phyloP scores from a whole-genome alignment of 2,113 vertebrate species.

The Nibea albiflora region DNA sequence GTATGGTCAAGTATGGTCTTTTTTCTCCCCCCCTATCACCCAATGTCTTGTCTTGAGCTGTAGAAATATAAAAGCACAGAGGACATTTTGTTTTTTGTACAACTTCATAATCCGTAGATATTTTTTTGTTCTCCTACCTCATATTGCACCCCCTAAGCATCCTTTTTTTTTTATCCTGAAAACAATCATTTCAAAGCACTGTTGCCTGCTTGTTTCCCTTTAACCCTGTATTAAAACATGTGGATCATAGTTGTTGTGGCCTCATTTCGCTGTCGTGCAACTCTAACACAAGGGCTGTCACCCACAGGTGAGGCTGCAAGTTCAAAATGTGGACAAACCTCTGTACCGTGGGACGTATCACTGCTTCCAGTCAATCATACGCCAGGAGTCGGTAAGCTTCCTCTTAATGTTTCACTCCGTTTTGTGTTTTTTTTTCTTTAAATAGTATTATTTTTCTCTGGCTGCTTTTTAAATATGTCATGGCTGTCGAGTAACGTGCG shows the following conservation, averaged over 20 bases:
- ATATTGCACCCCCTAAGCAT: conserved; percentile 53
- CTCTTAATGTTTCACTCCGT: not conserved
- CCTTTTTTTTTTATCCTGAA: conserved; percentile 24
- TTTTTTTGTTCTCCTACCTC: conserved; percentile 8
- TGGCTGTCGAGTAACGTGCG: not conserved
- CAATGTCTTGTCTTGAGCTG: conserved; percentile 79
- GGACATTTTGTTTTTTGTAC: conserved; percentile 27
- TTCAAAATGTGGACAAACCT: conserved; percentile 92
- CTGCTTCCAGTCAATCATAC: conserved; percentile 96
- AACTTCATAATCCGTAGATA: conserved; percentile 33
- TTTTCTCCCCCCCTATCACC: conserved; percentile 83
- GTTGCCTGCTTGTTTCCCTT: conserved; percentile 49
- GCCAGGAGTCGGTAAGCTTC: conserved; percentile 92
- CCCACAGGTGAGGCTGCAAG: conserved; percentile 95
- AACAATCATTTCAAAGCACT: conserved; percentile 29
- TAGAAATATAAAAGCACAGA: conserved; percentile 71
- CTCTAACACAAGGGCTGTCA: conserved; percentile 50
- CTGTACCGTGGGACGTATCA: conserved; percentile 94
- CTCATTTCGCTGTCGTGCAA: not conserved
- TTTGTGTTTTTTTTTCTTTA: not conserved
- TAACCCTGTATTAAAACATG: conserved; percentile 23
- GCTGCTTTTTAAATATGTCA: not conserved
- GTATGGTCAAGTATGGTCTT: conserved; percentile 90
- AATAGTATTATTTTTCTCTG: not conserved
- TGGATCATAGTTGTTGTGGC: conserved; percentile 29